Percentiles rank a stretch among this genome's conserved stretches.
phyloP scores from a whole-genome alignment of 1,140 invertebrate genomes.

The Micrasema longulum region DNA sequence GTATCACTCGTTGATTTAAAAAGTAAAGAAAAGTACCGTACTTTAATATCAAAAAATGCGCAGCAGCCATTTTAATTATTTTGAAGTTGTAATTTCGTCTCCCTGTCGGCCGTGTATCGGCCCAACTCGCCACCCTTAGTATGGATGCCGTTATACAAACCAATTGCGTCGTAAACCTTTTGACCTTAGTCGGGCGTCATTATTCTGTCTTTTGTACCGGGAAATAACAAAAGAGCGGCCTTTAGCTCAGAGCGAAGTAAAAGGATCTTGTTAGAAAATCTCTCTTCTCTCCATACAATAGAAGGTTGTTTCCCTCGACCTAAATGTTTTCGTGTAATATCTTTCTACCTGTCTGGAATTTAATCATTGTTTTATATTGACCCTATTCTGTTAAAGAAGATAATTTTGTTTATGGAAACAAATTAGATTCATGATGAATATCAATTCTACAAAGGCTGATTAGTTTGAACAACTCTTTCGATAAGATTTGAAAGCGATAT shows the following conservation, averaged over 20 bases:
- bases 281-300: slow-evolving; percentile 19
- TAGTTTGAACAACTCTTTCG: too few species aligned
- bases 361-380: too few species aligned
- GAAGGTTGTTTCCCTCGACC: slow-evolving; percentile 1
- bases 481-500: too few species aligned
- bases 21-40: too few species aligned
- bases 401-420: too few species aligned
- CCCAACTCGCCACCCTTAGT: slow-evolving; percentile 13
- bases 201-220: slow-evolving; percentile 52
- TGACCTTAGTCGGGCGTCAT: slow-evolving; percentile 53
- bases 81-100: slow-evolving; percentile 24
- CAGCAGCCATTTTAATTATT: not conserved
- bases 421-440: too few species aligned
- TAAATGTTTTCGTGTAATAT: slow-evolving; percentile 9
- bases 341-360: too few species aligned
- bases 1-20: too few species aligned
- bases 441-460: too few species aligned
- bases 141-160: slow-evolving; percentile 45
- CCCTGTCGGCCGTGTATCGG: slow-evolving; percentile 8
- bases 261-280: slow-evolving; percentile 31
- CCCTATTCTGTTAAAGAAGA: too few species aligned
- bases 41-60: too few species aligned
- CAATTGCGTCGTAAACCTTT: slow-evolving; percentile 54
- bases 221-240: slow-evolving; percentile 46
- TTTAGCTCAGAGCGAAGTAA: slow-evolving; percentile 14